Evolutionary conservation across 2,888 invertebrate species (phyloP).

Genomic region (Coelogynopora nodosa): DNA sequence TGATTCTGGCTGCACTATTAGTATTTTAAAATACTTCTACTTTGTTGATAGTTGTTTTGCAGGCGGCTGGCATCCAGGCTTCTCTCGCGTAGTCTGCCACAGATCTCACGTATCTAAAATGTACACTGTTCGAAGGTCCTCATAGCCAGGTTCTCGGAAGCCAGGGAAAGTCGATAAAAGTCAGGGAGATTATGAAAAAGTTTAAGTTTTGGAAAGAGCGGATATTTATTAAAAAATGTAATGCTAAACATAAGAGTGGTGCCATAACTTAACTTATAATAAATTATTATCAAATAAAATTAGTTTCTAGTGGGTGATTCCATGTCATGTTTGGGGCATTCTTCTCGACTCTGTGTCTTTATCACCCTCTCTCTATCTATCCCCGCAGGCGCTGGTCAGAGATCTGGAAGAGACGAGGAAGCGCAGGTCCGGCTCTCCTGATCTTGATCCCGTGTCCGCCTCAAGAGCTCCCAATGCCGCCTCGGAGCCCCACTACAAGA

Average conservation of each 20-base stretch:
- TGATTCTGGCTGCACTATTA: background rate
- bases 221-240: too few relatives aligned
- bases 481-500: conserved; percentile 63
- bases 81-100: background rate
- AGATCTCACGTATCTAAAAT: background rate
- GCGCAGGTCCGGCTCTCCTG: background rate
- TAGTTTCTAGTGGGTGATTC: too few relatives aligned
- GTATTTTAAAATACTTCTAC: background rate
- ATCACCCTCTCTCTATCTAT: too few relatives aligned
- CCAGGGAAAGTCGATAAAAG: too few relatives aligned
- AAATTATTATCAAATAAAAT: too few relatives aligned
- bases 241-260: too few relatives aligned
- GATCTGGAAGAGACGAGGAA: background rate
- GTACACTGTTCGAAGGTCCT: background rate
- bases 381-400: conserved; percentile 43
- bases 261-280: too few relatives aligned
- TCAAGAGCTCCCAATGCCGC: conserved; percentile 81
- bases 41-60: background rate
- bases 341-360: too few relatives aligned
- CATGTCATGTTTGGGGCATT: too few relatives aligned
- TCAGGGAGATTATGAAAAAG: too few relatives aligned
- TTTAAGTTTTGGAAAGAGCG: too few relatives aligned
- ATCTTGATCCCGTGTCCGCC: conserved; percentile 85
- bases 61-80: background rate
- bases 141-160: too few relatives aligned